These are phyloP conservation scores for Atherinosoma microstoma DNA, from an alignment of 2,797 vertebrate genomes.

Conservation along the genomic window DNA sequence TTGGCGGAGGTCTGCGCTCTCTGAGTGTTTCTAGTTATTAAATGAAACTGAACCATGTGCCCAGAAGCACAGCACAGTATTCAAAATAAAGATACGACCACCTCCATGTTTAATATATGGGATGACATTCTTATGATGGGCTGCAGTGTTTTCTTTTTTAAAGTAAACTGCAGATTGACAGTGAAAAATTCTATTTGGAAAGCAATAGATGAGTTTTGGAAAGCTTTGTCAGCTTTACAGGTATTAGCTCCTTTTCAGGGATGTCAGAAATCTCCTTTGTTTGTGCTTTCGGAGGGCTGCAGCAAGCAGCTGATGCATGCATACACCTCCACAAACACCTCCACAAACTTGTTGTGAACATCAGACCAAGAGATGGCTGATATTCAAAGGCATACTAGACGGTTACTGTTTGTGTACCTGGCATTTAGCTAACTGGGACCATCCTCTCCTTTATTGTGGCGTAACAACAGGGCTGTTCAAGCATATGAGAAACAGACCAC, in stretches of 20 bases:
- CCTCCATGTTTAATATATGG: neutral
- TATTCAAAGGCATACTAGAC: neutral
- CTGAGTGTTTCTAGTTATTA: neutral
- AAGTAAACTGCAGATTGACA: neutral
- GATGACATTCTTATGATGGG: neutral
- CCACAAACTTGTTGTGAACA: neutral
- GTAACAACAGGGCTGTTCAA: neutral
- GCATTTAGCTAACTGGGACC: neutral
- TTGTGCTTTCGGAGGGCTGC: constrained; percentile 91
- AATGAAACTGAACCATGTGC: neutral
- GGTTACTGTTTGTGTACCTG: neutral
- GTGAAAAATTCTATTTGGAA: neutral
- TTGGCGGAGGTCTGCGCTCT: too few species aligned
- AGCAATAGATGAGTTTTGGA: neutral
- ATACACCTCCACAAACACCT: constrained; percentile 16
- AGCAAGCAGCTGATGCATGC: constrained; percentile 89
- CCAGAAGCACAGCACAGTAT: neutral
- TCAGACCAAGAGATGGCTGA: neutral
- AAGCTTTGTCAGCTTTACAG: neutral
- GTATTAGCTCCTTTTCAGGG: neutral
- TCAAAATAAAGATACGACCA: neutral
- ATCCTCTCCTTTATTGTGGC: neutral
- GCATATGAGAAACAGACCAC: neutral
- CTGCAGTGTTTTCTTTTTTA: neutral
- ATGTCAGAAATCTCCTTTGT: neutral